Evolutionary conservation across 2,113 vertebrate genomes (phyloP).

Genomic region (Ptychochromis oligacanthus): DNA sequence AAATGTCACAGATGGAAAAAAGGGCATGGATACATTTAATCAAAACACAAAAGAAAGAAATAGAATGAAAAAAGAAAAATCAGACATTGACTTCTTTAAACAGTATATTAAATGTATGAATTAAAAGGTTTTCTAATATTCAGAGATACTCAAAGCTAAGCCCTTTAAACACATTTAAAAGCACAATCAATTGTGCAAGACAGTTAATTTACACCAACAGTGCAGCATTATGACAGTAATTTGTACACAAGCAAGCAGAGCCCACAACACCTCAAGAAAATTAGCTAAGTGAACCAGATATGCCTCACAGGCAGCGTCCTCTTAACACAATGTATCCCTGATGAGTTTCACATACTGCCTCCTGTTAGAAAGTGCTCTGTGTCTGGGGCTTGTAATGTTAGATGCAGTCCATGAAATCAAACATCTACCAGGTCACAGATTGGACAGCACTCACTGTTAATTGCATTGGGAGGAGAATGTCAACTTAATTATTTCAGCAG

Average conservation of each 20-base stretch:
- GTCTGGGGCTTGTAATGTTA: conserved; percentile 31
- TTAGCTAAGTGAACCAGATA: conserved; percentile 41
- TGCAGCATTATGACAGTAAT: conserved; percentile 19
- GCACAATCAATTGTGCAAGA: neutral
- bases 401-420: conserved; percentile 73
- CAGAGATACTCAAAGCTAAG: neutral
- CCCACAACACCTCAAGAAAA: conserved; percentile 46
- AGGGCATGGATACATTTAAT: neutral
- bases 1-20: conserved; percentile 20
- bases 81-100: neutral
- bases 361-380: conserved; percentile 17
- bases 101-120: neutral
- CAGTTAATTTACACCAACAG: conserved; percentile 19
- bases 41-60: conserved; percentile 4
- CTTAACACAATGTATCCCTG: conserved; percentile 38
- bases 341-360: conserved; percentile 28
- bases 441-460: conserved; percentile 70
- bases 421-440: conserved; percentile 70
- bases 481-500: conserved; percentile 77
- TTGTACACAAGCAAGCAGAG: conserved; percentile 36
- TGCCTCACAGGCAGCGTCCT: conserved; percentile 43
- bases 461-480: conserved; percentile 72
- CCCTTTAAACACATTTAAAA: neutral
- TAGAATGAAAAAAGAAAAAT: neutral
- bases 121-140: neutral